Base-by-base conservation (phyloP, 2,113 vertebrate genomes). In the Salvator merianae region DNA sequence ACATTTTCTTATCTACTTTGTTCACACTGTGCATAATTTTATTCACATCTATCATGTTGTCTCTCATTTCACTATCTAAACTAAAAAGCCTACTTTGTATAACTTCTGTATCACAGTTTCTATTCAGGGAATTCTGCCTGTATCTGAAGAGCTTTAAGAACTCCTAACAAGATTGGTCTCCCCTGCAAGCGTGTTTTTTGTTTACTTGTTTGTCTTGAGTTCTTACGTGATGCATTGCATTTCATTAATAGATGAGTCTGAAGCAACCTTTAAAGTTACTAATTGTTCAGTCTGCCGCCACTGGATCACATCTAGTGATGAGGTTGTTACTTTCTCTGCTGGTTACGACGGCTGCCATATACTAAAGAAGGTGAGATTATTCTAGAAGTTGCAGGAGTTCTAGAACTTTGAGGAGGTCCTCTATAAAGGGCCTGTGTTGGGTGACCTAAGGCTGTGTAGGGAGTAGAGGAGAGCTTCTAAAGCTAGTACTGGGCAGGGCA, bases 231-330 rank as follows among this genome's bases (percentile, higher is more conserved):
- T 28, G 16, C 16, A 14, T 59, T 73, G 16, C 5, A 5, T 26
- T 18, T 24, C 10, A 53, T 47, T 70, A 3, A 0, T 81, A 95
- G 95, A 96, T 0, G 95, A 95, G 59, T 94, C 93, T 1, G 94
- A 95, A 63, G 93, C 91, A 77, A 69, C 0, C 13, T 94, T 94
- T 1, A 94, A 95, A 0, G 94, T 94, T 79, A 90, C 94, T 78
- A 96, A 93, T 84, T 96, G 95, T 81, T 94, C 95, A 80, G 88
- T 91, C 90, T 95, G 94, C 84, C 93, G 90, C 75, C 94, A 94
- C 83, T 92, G 94, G 94, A 90, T 96, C 68, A 83, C 6, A 1
- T 1, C 75, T 0, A 43, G 81, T 4, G 66, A 85, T 0, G 86
- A 91, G 0, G 66, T 77, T 0, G 0, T 55, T 0, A 7, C 89